phyloP scores from a whole-genome alignment of 2,797 vertebrate genomes.

The Micrastur ruficollis region DNA sequence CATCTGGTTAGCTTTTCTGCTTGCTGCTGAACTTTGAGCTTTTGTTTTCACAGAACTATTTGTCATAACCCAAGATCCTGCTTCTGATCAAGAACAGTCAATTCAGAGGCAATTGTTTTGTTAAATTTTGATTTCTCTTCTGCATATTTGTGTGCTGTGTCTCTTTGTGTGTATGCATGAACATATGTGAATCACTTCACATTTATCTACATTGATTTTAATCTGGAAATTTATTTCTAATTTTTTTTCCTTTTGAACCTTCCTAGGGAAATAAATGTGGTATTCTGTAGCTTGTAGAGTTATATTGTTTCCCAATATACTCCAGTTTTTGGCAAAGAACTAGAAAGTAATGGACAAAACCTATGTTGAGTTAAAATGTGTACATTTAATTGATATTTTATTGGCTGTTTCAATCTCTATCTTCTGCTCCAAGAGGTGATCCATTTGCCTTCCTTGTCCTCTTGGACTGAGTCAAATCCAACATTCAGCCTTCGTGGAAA shows the following conservation, averaged over 20 bases:
- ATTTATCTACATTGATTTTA: neutral
- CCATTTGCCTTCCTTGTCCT: neutral
- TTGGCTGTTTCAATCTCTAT: neutral
- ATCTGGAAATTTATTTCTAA: neutral
- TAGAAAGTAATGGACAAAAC: neutral
- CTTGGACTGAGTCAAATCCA: neutral
- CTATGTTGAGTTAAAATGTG: neutral
- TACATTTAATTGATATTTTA: neutral
- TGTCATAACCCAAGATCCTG: neutral
- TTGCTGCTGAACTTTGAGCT: neutral
- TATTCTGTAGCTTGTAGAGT: neutral
- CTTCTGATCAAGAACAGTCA: neutral
- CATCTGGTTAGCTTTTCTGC: neutral
- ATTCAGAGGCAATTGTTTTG: neutral
- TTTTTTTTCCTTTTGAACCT: neutral
- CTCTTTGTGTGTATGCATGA: neutral
- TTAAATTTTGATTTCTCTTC: neutral
- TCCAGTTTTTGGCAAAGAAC: neutral
- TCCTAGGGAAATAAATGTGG: neutral
- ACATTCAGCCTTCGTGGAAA: neutral
- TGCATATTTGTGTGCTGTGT: neutral
- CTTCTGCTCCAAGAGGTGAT: neutral
- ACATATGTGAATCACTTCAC: rapidly evolving
- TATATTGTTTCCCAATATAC: neutral
- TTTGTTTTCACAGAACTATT: neutral